Evolutionary conservation across 64 coral and sea anemone genomes (phyloP).

Genomic region (Porites australiensis): DNA sequence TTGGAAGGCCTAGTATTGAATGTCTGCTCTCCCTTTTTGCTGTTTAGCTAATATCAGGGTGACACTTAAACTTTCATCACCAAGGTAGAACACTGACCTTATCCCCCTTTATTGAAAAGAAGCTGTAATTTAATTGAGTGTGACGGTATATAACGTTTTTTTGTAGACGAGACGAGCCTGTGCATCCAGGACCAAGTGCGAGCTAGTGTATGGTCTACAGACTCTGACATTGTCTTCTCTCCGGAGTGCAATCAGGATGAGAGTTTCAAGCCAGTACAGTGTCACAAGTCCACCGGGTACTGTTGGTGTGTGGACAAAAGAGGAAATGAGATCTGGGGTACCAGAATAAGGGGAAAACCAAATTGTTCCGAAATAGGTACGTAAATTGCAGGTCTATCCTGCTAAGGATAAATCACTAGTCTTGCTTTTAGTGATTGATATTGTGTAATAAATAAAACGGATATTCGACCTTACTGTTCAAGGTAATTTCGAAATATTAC

Average conservation of each 20-base stretch:
- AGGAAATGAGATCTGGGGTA: conserved; percentile 83
- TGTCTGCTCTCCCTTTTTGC: not conserved
- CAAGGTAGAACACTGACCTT: not conserved
- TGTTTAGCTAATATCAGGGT: not conserved
- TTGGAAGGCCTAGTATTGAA: too few species aligned
- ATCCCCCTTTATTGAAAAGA: not conserved
- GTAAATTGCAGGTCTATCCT: not conserved
- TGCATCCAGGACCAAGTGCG: conserved; percentile 60
- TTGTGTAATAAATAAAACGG: too few species aligned
- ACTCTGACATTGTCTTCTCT: conserved; percentile 50
- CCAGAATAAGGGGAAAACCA: conserved; percentile 59
- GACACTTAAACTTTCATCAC: not conserved
- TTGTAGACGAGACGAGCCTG: conserved; percentile 5
- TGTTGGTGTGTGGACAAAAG: conserved; percentile 89
- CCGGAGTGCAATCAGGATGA: conserved; percentile 73
- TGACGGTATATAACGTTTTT: not conserved
- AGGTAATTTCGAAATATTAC: too few species aligned
- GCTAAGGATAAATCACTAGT: not conserved
- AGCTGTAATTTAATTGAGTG: not conserved
- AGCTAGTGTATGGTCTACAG: conserved; percentile 53
- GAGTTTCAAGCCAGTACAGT: conserved; percentile 74
- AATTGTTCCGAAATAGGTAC: conserved; percentile 70
- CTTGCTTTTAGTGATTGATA: not conserved
- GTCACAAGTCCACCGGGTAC: conserved; percentile 75
- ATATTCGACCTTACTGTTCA: too few species aligned